A percentile compares a stretch with the other conserved stretches of the same genome.
phyloP scores from a whole-genome alignment of 2,113 vertebrate genomes.

The Cebus imitator region DNA sequence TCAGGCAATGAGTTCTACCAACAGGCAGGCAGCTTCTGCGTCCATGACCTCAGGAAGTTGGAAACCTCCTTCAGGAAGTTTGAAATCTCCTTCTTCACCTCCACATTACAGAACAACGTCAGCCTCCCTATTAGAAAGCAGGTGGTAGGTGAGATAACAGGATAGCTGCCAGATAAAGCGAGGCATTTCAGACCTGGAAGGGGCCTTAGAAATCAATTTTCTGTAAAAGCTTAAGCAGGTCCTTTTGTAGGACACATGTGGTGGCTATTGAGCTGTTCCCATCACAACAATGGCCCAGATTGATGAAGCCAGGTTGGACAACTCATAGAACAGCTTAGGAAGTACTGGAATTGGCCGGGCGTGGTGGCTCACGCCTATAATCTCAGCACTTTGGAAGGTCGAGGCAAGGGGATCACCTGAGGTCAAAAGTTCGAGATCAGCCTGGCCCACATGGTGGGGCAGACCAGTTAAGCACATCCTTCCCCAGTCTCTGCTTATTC shows the following conservation, averaged over 20 bases:
- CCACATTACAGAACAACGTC: accelerated
- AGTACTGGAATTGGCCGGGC: not conserved
- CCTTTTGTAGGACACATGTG: not conserved
- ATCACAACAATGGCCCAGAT: not conserved
- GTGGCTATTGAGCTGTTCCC: not conserved
- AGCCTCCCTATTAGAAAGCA: not conserved
- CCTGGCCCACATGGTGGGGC: too few species aligned
- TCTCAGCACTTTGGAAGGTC: too few species aligned
- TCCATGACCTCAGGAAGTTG: accelerated
- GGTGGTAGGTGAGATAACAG: not conserved
- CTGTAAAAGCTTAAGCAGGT: not conserved
- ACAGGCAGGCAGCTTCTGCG: accelerated
- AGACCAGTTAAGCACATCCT: not conserved
- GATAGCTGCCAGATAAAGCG: not conserved
- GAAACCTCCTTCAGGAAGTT: accelerated
- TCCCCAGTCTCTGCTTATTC: accelerated
- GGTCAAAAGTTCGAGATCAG: too few species aligned
- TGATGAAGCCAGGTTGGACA: accelerated
- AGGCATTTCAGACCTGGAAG: not conserved
- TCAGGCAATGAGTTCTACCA: not conserved
- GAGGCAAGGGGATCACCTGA: too few species aligned
- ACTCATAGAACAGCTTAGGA: not conserved
- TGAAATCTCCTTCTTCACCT: not conserved
- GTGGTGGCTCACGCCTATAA: too few species aligned
- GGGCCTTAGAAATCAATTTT: not conserved